These are phyloP conservation scores for Cebidichthys violaceus DNA, from an alignment of 2,113 vertebrate species.

Conservation along the genomic window DNA sequence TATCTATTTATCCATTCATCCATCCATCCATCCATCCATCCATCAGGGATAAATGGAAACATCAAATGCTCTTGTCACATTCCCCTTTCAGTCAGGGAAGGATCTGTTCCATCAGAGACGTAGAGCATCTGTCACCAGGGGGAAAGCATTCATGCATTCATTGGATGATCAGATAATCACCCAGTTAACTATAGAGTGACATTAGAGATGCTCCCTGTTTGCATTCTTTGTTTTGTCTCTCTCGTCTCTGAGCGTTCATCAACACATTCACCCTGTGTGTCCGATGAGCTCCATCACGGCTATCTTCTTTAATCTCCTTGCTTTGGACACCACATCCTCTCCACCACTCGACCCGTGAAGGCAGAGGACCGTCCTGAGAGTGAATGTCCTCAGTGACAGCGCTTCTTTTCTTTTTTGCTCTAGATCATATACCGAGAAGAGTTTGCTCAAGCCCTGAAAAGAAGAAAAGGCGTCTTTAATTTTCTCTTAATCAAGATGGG, in stretches of 20 bases:
- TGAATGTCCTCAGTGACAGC: slow-evolving; percentile 42
- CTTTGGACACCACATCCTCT: slow-evolving; percentile 18
- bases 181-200: slow-evolving; percentile 18
- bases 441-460: neutral
- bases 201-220: slow-evolving; percentile 40
- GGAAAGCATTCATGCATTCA: slow-evolving; percentile 24
- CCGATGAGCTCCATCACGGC: slow-evolving; percentile 1
- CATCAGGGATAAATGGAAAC: neutral
- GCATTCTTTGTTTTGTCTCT: slow-evolving; percentile 54
- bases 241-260: slow-evolving; percentile 29
- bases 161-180: slow-evolving; percentile 58
- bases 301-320: neutral
- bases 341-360: slow-evolving; percentile 23
- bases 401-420: slow-evolving; percentile 41
- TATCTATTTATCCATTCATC: neutral
- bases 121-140: slow-evolving; percentile 40
- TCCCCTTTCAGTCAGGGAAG: neutral
- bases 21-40: neutral
- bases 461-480: slow-evolving; percentile 24
- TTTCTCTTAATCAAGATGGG: slow-evolving; percentile 30
- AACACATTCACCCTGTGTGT: slow-evolving; percentile 9
- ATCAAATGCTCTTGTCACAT: neutral
- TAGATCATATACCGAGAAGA: slow-evolving; percentile 21
- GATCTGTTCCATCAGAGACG: neutral
- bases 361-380: slow-evolving; percentile 18